phyloP scores from a whole-genome alignment of 2,888 invertebrate genomes.

The Epinotia ramella region DNA sequence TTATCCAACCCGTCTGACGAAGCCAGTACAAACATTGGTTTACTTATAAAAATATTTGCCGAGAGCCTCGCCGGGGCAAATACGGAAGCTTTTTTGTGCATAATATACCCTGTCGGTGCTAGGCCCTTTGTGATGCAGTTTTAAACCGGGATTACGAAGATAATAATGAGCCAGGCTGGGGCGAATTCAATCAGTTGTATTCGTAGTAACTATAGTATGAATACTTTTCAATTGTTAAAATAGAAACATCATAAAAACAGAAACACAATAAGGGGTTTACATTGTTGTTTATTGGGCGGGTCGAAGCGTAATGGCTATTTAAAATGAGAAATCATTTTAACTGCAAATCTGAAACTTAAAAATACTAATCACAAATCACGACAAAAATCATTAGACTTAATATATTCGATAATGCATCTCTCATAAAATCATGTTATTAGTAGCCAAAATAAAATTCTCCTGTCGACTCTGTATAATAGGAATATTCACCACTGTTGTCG shows the following conservation, averaged over 20 bases:
- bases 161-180: slow-evolving; percentile 69
- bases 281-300: neutral
- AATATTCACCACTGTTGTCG: neutral
- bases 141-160: slow-evolving; percentile 79
- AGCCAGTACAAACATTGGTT: slow-evolving; percentile 81
- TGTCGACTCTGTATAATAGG: neutral
- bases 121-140: slow-evolving; percentile 76
- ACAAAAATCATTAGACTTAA: neutral
- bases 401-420: neutral
- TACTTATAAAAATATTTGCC: slow-evolving; percentile 84
- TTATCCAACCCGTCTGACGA: slow-evolving; percentile 77
- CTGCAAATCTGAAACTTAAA: neutral
- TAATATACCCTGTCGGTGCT: slow-evolving; percentile 65
- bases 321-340: neutral
- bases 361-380: neutral
- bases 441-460: neutral
- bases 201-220: slow-evolving; percentile 6
- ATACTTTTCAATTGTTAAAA: slow-evolving; percentile 31
- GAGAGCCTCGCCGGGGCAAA: slow-evolving; percentile 71
- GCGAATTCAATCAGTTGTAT: slow-evolving; percentile 57
- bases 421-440: neutral
- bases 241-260: slow-evolving; percentile 28
- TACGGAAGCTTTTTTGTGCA: slow-evolving; percentile 71
- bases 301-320: slow-evolving; percentile 21
- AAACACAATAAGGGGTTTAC: slow-evolving; percentile 8